Evolutionary conservation across 2,797 vertebrate genomes (phyloP), one percentile per base, ranked within the genome.

Genomic region (Eulemur albifrons): DNA sequence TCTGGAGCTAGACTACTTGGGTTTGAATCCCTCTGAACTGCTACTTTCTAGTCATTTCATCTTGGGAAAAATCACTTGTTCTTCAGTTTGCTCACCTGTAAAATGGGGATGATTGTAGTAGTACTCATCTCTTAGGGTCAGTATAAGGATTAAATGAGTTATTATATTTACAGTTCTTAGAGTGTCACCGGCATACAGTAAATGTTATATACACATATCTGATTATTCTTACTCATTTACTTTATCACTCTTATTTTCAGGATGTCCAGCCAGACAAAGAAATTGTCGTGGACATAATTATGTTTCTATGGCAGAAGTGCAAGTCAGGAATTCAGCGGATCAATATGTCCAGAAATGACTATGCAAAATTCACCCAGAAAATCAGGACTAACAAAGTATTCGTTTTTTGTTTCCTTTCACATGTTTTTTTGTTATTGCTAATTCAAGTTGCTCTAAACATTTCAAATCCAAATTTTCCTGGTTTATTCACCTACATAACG

Each of bases 301-400:
- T 98, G 94, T 99, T 99, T 97, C 97, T 99, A 52, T 99, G 99
- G 99, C 97, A 98, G 92, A 99, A 99, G 84, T 99, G 99, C 95
- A 99, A 99, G 98, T 20, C 14, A 0, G 98, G 98, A 88, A 97
- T 99, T 96, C 98, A 99, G 93, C 98, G 20, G 90, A 97, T 98
- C 87, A 94, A 1, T 80, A 15, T 89, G 27, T 18, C 94, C 27
- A 94, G 45, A 92, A 90, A 32, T 50, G 98, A 99, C 88, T 98
- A 96, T 65, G 88, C 97, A 89, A 98, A 98, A 75, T 97, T 97
- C 75, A 88, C 97, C 35, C 97, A 98, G 84, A 99, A 98, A 97
- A 95, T 98, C 50, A 98, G 98, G 93, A 97, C 98, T 94, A 98
- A 98, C 77, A 99, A 99, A 98, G 99, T 99, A 98, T 45, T 97